Conservation (phyloP, 30 jellyfish, hydroid and myxozoan species). For the Nemopilema nomurai region DNA sequence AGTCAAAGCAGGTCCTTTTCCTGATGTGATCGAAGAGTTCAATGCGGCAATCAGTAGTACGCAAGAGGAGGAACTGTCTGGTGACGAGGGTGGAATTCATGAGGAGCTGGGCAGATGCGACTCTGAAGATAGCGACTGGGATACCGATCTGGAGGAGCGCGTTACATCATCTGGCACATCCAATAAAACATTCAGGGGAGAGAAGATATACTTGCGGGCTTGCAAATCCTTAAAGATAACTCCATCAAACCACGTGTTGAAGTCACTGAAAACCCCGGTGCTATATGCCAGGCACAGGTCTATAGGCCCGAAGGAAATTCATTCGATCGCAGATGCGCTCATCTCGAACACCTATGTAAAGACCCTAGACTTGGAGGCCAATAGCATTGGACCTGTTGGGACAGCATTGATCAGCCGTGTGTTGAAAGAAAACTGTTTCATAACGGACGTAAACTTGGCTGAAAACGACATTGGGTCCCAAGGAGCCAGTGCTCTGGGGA, state of each 20-base stretch:
- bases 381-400: slow-evolving; percentile 48
- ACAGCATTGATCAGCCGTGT: slow-evolving; percentile 24
- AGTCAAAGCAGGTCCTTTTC: slow-evolving; percentile 1
- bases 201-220: slow-evolving; percentile 10
- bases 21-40: slow-evolving; percentile 44
- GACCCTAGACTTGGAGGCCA: slow-evolving; percentile 59
- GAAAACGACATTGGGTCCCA: slow-evolving; percentile 60
- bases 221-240: slow-evolving; percentile 36
- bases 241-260: slow-evolving; percentile 59
- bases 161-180: neutral
- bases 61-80: neutral
- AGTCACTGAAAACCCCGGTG: slow-evolving; percentile 27
- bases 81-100: neutral
- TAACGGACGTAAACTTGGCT: slow-evolving; percentile 49
- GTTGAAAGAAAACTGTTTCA: slow-evolving; percentile 59
- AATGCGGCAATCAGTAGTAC: slow-evolving; percentile 7
- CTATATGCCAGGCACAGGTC: slow-evolving; percentile 55
- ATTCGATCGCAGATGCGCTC: slow-evolving; percentile 61
- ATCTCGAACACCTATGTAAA: slow-evolving; percentile 57
- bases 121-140: slow-evolving; percentile 66
- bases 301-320: slow-evolving; percentile 59
- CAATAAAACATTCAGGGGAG: slow-evolving; percentile 48
- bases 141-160: slow-evolving; percentile 62
- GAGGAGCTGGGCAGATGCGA: slow-evolving; percentile 2
- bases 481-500: slow-evolving; percentile 42